These are phyloP conservation scores for Nyctibius bracteatus DNA, from an alignment of 2,113 vertebrate genomes.

Conservation along the genomic window DNA sequence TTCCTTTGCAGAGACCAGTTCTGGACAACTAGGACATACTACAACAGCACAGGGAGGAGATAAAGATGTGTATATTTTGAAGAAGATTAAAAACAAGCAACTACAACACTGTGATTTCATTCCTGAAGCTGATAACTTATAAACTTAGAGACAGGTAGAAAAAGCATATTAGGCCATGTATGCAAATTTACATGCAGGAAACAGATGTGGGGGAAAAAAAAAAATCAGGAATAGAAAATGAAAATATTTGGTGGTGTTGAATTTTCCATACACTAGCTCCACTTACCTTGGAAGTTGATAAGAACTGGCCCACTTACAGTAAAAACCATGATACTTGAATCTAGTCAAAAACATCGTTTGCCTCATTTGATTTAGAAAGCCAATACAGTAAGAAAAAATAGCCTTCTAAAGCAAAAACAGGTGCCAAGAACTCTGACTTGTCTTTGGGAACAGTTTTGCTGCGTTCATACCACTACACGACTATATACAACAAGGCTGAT, in stretches of 20 bases:
- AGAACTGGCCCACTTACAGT: background rate
- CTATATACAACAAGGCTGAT: background rate
- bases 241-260: background rate
- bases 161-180: background rate
- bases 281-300: background rate
- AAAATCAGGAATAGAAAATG: background rate
- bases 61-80: background rate
- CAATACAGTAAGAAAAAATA: background rate
- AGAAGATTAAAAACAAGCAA: background rate
- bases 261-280: background rate
- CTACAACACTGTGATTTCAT: background rate
- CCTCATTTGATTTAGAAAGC: background rate
- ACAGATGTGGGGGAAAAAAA: fast-evolving
- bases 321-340: background rate
- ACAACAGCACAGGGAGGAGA: background rate
- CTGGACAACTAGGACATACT: background rate
- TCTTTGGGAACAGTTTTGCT: background rate
- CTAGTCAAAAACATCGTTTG: background rate
- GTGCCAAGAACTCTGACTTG: background rate
- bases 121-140: background rate
- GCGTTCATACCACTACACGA: background rate
- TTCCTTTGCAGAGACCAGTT: background rate
- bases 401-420: background rate
- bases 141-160: background rate
- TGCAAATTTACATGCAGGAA: background rate